Conservation (phyloP, 2,113 vertebrate species). For the Suncus etruscus region DNA sequence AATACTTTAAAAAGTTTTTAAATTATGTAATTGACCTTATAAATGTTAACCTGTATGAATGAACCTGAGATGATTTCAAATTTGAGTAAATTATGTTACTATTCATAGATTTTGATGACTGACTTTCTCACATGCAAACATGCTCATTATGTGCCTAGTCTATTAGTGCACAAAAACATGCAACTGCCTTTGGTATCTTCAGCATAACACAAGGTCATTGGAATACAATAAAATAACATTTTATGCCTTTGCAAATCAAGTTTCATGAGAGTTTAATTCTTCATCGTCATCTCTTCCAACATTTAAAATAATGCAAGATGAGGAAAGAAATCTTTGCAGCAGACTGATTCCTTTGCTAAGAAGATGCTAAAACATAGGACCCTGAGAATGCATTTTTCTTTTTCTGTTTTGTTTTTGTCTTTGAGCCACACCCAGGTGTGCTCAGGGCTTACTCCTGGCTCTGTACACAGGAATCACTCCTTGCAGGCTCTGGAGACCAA, state of each 20-base stretch:
- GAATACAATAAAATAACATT: slow-evolving; percentile 23
- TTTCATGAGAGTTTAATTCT: neutral
- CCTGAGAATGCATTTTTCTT: slow-evolving; percentile 12
- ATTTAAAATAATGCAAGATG: neutral
- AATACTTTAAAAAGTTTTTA: slow-evolving; percentile 33
- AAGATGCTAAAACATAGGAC: neutral
- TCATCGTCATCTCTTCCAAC: neutral
- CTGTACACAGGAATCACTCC: no score
- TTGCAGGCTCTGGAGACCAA: no score
- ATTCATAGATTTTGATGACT: neutral
- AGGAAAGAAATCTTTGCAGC: slow-evolving; percentile 28
- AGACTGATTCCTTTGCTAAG: neutral
- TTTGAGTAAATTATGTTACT: neutral
- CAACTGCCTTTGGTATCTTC: neutral
- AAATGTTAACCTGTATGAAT: slow-evolving; percentile 44
- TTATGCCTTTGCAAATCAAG: slow-evolving; percentile 43
- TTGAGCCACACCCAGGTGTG: no score
- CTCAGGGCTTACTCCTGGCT: no score
- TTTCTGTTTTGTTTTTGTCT: no score
- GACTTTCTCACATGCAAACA: slow-evolving; percentile 41
- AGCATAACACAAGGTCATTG: neutral
- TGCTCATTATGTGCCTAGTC: neutral
- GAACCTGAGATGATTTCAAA: slow-evolving; percentile 21
- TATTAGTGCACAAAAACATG: neutral
- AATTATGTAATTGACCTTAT: slow-evolving; percentile 34